Evolutionary conservation across 2,113 vertebrate genomes (phyloP).

Genomic region (Etia nguti): DNA sequence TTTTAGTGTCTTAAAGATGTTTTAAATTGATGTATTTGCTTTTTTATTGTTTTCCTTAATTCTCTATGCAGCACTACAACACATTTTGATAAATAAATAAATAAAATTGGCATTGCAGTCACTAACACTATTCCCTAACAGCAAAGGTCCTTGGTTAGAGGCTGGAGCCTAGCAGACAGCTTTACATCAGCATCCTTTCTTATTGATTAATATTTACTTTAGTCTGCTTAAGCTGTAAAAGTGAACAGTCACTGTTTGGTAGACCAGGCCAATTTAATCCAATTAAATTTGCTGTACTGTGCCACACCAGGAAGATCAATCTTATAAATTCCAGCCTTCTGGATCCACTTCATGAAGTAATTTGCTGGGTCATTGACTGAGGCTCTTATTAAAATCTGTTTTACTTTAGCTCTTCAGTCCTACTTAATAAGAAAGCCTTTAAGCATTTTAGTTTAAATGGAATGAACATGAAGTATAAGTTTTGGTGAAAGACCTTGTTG

Average conservation of each 20-base stretch:
- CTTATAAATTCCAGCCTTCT: not conserved
- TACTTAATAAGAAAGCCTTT: not conserved
- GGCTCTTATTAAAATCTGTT: not conserved
- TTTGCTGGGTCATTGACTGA: not conserved
- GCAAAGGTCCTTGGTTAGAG: not conserved
- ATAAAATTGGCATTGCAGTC: not conserved
- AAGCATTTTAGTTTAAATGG: not conserved
- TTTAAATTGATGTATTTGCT: not conserved
- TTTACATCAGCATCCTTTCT: not conserved
- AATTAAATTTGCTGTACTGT: constrained; percentile 1
- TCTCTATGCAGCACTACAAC: not conserved
- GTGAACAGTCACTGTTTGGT: not conserved
- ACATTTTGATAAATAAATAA: not conserved
- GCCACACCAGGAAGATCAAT: constrained; percentile 11
- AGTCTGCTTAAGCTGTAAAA: not conserved
- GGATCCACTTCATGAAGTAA: not conserved
- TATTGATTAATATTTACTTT: constrained; percentile 11
- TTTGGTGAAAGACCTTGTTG: not conserved
- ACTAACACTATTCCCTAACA: not conserved
- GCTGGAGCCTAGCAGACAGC: not conserved
- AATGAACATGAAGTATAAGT: not conserved
- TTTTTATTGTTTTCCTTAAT: not conserved
- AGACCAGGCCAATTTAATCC: not conserved
- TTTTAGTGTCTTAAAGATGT: not conserved
- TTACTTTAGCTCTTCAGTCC: not conserved